Conservation (phyloP, 2,113 vertebrate species). For the Tetrax tetrax region DNA sequence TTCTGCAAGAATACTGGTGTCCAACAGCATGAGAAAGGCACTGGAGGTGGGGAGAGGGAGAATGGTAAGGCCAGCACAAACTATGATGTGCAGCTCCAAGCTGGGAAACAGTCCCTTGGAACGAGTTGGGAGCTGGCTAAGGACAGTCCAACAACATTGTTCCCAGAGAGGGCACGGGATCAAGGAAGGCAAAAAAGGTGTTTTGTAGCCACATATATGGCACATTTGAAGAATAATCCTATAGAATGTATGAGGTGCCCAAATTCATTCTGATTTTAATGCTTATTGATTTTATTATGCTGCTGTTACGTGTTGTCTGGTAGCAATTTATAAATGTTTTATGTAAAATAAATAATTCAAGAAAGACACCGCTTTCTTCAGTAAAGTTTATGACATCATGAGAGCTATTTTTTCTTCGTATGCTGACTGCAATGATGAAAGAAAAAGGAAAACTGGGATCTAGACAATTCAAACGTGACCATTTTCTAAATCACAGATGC, state of each 20-base stretch:
- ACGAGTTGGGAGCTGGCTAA: background rate
- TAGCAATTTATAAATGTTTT: slow-evolving; percentile 60
- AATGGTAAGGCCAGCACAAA: background rate
- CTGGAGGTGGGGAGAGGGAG: background rate
- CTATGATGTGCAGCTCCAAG: background rate
- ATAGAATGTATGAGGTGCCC: background rate
- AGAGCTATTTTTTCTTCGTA: slow-evolving; percentile 34
- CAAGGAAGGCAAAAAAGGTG: background rate
- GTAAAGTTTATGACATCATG: slow-evolving; percentile 60
- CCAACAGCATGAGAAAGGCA: background rate
- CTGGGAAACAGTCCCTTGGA: too few relatives aligned
- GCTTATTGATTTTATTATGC: slow-evolving; percentile 53
- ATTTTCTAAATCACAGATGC: slow-evolving; percentile 25
- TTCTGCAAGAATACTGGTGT: background rate
- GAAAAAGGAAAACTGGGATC: slow-evolving; percentile 18
- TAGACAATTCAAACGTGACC: slow-evolving; percentile 23
- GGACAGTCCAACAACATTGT: background rate
- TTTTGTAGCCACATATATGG: background rate
- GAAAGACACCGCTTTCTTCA: slow-evolving; percentile 34
- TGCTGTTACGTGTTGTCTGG: slow-evolving; percentile 12
- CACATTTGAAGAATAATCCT: background rate
- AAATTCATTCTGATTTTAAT: slow-evolving; percentile 40
- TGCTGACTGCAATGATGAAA: slow-evolving; percentile 39
- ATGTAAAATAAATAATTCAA: slow-evolving; percentile 65
- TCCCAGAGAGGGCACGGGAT: background rate